Conservation (phyloP, 1,140 invertebrate species). For the Mylabris phalerata region DNA sequence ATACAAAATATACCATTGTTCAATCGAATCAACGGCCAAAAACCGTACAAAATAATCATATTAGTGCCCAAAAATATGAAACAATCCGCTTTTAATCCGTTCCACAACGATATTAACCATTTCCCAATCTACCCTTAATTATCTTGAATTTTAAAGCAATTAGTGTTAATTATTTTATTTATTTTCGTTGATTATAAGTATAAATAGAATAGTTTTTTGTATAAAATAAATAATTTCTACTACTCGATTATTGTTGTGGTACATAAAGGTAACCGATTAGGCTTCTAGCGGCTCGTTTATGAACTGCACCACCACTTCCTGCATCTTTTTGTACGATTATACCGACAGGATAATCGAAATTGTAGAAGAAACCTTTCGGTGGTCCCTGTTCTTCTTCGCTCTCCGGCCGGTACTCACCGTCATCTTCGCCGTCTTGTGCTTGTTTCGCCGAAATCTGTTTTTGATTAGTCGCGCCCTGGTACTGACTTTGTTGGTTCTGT, state of each 20-base stretch:
- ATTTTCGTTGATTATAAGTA: background rate
- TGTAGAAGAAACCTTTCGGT: constrained; percentile 61
- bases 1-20: constrained; percentile 26
- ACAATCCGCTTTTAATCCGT: background rate
- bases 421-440: constrained; percentile 21
- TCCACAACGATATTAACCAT: background rate
- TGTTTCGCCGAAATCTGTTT: background rate
- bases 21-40: constrained; percentile 9
- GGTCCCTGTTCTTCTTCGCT: constrained; percentile 46
- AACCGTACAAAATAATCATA: constrained; percentile 10
- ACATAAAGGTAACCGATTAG: constrained; percentile 2
- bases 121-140: constrained; percentile 18
- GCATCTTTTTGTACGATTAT: constrained; percentile 46
- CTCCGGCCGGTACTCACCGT: constrained; percentile 23
- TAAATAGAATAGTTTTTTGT: constrained; percentile 2
- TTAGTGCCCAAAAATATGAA: constrained; percentile 3
- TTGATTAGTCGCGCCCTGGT: background rate
- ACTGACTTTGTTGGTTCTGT: constrained; percentile 1
- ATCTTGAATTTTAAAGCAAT: constrained; percentile 11
- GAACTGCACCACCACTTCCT: constrained; percentile 21
- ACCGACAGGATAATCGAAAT: constrained; percentile 56
- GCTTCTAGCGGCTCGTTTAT: constrained; percentile 23
- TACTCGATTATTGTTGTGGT: background rate
- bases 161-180: constrained; percentile 14
- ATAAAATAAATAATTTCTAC: background rate